phyloP scores from a whole-genome alignment of 2,797 vertebrate genomes.

The Chromis chromis region DNA sequence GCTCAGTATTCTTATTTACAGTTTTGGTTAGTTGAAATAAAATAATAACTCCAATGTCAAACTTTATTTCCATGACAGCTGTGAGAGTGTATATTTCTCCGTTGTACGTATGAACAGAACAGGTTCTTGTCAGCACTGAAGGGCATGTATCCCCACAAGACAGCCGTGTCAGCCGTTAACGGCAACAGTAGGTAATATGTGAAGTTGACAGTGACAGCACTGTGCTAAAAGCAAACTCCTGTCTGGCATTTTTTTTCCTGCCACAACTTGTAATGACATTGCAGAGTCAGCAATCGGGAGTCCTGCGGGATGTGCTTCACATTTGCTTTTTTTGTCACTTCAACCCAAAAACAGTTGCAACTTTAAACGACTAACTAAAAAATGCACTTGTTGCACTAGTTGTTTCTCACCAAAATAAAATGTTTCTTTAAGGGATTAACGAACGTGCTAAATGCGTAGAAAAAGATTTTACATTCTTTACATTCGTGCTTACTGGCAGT shows the following conservation, averaged over 20 bases:
- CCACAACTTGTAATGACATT: neutral
- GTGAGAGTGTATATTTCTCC: neutral
- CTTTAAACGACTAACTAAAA: neutral
- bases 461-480: no score
- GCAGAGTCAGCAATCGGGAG: neutral
- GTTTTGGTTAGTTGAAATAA: neutral
- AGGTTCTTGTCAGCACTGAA: slow-evolving; percentile 8
- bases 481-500: neutral
- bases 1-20: neutral
- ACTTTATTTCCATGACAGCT: neutral
- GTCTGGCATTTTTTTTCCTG: slow-evolving; percentile 5
- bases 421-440: neutral
- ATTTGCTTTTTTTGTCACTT: neutral
- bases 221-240: slow-evolving; percentile 20
- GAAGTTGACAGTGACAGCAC: slow-evolving; percentile 23
- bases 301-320: neutral
- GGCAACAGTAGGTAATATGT: slow-evolving; percentile 8
- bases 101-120: neutral
- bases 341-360: neutral
- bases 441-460: neutral
- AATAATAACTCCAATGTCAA: neutral
- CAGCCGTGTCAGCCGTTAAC: slow-evolving; percentile 16
- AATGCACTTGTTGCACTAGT: neutral
- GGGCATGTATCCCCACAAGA: neutral
- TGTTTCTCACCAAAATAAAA: neutral